phyloP scores from a whole-genome alignment of 2,797 vertebrate genomes.

The Heterohyrax brucei region DNA sequence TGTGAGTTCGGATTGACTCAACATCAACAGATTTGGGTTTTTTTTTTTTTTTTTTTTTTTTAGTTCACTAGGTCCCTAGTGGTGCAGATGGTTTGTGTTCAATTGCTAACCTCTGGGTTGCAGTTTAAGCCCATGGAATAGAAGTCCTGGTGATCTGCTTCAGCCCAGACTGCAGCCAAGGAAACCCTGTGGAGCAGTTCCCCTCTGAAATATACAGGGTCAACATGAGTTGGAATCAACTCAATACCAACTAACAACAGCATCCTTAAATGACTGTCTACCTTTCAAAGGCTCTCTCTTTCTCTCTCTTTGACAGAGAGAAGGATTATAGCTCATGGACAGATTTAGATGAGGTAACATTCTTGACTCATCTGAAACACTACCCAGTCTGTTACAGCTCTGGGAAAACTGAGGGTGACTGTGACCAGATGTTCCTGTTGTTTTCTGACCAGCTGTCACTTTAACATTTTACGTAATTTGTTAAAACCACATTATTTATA shows the following conservation, averaged over 20 bases:
- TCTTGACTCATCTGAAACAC: slow-evolving; percentile 9
- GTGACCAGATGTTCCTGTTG: slow-evolving; percentile 21
- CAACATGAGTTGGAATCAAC: no score
- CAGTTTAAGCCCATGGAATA: no score
- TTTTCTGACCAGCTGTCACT: neutral
- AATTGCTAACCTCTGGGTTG: no score
- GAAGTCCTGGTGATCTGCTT: no score
- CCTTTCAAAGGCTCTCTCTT: neutral
- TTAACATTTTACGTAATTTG: slow-evolving; percentile 11
- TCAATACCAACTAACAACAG: neutral
- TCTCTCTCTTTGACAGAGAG: neutral
- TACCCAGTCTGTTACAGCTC: neutral
- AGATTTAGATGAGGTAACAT: slow-evolving; percentile 42
- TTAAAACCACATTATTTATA: slow-evolving; percentile 1
- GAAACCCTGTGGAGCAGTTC: no score
- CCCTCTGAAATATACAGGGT: no score
- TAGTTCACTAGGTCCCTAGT: neutral
- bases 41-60: no score
- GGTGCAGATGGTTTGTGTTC: no score
- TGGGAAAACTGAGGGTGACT: neutral
- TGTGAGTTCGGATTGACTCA: no score
- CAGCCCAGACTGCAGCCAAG: no score
- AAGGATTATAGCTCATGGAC: slow-evolving; percentile 26
- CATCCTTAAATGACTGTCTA: neutral
- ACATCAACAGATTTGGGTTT: no score